These are phyloP conservation scores for Piscicola geometra DNA, from an alignment of 2,888 invertebrate genomes.

Conservation along the genomic window DNA sequence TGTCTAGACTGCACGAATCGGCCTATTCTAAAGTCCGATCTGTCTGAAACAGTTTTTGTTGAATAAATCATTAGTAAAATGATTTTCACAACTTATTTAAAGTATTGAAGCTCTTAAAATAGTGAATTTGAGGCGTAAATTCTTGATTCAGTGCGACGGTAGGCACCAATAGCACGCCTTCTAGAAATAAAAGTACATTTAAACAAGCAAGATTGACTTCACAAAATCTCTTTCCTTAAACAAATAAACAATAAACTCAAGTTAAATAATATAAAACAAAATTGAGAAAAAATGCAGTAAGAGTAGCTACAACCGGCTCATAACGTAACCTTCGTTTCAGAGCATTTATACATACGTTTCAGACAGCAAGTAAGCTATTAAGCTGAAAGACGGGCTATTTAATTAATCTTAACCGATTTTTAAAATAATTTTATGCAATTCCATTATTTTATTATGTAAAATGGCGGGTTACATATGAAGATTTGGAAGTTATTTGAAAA, in stretches of 20 bases:
- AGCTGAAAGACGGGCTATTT: slow-evolving; percentile 22
- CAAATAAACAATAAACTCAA: neutral
- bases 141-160: neutral
- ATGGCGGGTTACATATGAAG: neutral
- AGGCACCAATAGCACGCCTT: slow-evolving; percentile 1
- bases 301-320: neutral
- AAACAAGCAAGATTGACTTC: too few species aligned
- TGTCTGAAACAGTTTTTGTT: too few species aligned
- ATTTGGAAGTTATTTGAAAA: neutral
- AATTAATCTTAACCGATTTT: slow-evolving; percentile 14
- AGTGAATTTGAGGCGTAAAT: neutral
- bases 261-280: too few species aligned
- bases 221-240: neutral
- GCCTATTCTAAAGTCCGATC: neutral
- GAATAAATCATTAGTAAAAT: too few species aligned
- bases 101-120: too few species aligned
- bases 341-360: slow-evolving; percentile 21
- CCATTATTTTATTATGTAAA: neutral
- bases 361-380: slow-evolving; percentile 32
- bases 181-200: neutral
- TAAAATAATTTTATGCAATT: neutral
- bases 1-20: neutral
- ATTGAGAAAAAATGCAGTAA: too few species aligned
- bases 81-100: too few species aligned
- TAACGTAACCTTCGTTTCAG: neutral